Evolutionary conservation across 2,797 vertebrate genomes (phyloP), one percentile per base, ranked within the genome.

Genomic region (Dryobates pubescens): DNA sequence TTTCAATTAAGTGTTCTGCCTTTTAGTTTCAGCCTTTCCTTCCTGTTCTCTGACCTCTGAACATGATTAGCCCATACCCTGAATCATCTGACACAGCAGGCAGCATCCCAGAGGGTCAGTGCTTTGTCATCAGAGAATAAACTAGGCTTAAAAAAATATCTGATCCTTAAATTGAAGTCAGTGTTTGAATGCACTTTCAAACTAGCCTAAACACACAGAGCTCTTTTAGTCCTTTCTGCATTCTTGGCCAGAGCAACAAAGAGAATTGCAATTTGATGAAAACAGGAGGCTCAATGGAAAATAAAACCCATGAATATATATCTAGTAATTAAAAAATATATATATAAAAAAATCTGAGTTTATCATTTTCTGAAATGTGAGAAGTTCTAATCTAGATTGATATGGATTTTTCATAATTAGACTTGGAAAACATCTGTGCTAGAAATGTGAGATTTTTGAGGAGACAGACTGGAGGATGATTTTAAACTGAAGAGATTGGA

Each of bases 1-100:
- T 86, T 94, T 95, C 56, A 76, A 45, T 89, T 63, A 89, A 85
- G 43, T 56, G 54, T 64, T 9, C 61, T 95, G 47, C 63, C 34
- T 77, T 90, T 91, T 92, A 81, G 88, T 95, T 95, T 91, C 90
- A 92, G 27, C 38, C 57, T 83, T 93, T 76, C 34, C 82, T 93
- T 89, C 92, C 85, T 96, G 13, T 85, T 87, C 63, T 92, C 38
- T 79, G 87, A 93, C 77, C 76, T 92, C 87, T 7, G 51, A 85
- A 89, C 2, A 13, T 74, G 90, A 94, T 81, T 83, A 96, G 70
- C 10, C 89, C 53, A 23, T 92, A 38, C 49, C 26, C 62, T 82
- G 84, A 88, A 93, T 90, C 92, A 78, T 89, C 79, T 86, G 85
- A 94, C 85, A 70, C 54, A 81, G 63, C 82, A 92, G 45, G 68